Evolutionary conservation across 2,888 invertebrate genomes (phyloP).

Genomic region (Papilio protenor): DNA sequence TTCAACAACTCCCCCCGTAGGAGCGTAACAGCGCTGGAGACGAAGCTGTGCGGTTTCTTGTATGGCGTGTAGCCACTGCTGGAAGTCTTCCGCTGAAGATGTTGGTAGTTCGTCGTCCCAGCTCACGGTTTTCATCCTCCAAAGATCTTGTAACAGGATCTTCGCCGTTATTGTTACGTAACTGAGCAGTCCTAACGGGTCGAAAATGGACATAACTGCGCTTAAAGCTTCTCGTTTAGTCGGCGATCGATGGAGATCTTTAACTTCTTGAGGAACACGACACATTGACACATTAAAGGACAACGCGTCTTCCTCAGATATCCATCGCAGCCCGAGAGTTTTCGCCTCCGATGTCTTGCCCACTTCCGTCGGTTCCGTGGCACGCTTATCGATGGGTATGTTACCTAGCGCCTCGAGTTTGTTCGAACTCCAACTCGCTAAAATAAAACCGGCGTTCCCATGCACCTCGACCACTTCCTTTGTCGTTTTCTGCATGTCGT

Average conservation of each 20-base stretch:
- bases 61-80: neutral
- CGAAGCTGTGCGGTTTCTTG: neutral
- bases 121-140: neutral
- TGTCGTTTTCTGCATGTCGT: neutral
- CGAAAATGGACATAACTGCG: neutral
- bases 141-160: neutral
- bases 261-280: neutral
- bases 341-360: neutral
- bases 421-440: neutral
- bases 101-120: neutral
- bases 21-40: neutral
- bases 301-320: neutral
- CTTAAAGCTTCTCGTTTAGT: neutral
- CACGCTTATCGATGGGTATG: neutral
- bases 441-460: neutral
- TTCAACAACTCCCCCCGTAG: slow-evolving; percentile 1
- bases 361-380: neutral
- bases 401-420: neutral
- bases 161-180: neutral
- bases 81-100: neutral
- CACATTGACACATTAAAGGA: neutral
- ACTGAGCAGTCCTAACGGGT: neutral
- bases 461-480: neutral
- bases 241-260: neutral
- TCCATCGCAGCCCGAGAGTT: neutral